Conservation (phyloP, 2,888 invertebrate genomes). For the Didymodactylos carnosus region DNA sequence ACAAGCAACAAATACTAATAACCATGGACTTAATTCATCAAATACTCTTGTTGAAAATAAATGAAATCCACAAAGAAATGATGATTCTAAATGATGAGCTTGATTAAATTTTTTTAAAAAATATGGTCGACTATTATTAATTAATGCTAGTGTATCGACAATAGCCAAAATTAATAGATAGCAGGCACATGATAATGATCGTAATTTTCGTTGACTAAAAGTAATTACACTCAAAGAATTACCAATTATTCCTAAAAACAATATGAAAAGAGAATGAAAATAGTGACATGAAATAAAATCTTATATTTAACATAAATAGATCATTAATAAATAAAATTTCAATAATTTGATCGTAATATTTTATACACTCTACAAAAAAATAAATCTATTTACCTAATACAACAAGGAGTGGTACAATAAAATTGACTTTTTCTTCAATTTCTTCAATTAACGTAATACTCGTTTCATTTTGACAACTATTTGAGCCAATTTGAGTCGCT, state of each 20-base stretch:
- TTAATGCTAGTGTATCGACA: not conserved
- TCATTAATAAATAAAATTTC: not conserved
- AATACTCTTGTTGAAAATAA: not conserved
- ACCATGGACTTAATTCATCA: constrained; percentile 1
- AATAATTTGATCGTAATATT: not conserved
- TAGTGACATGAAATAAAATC: no score
- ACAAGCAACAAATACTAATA: not conserved
- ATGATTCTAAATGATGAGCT: not conserved
- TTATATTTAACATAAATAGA: not conserved
- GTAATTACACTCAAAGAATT: not conserved
- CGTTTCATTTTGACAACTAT: not conserved
- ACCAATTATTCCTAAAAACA: not conserved
- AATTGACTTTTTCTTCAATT: not conserved
- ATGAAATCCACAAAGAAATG: not conserved
- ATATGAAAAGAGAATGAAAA: no score
- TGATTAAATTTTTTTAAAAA: not conserved
- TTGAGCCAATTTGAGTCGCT: not conserved
- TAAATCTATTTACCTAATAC: not conserved
- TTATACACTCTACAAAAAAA: not conserved
- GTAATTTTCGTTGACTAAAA: not conserved
- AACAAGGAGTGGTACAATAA: not conserved
- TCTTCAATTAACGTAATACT: not conserved
- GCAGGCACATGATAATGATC: not conserved
- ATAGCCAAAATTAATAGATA: not conserved
- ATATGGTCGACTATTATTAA: not conserved